Base-by-base conservation (phyloP, 2,797 vertebrate genomes). In the Gadopsis marmoratus region DNA sequence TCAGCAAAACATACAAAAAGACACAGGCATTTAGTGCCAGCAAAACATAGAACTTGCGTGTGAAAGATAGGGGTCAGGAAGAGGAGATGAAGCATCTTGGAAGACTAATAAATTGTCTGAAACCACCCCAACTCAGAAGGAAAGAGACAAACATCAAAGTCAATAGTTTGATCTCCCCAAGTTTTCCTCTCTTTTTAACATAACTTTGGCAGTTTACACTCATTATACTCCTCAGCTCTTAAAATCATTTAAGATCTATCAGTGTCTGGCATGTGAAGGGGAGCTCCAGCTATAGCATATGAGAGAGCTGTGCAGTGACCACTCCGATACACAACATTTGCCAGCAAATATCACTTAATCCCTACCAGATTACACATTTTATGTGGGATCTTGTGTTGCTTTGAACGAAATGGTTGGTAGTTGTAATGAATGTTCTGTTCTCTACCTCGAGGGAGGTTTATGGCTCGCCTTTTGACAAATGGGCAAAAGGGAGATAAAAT, bases 81-180 rank as follows among this genome's bases (percentile, higher is more conserved):
- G 84, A 87, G 63, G 78, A 86, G 82, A 84, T 74, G 79, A 90
- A 90, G 75, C 48, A 5, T 71, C 83, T 84, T 88, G 87, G 85
- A 93, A 87, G 92, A 92, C 84, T 82, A 91, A 93, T 94, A 95
- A 95, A 94, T 91, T 65, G 76, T 89, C 75, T 85, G 70, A 92
- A 94, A 90, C 84, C 88, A 83, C 90, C 56, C 23, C 75, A 87
- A 83, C 74, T 83, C 76, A 76, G 76, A 92, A 88, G 47, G 79
- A 92, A 88, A 91, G 88, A 90, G 78, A 91, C 84, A 86, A 89
- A 94, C 93, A 92, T 95, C 93, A 95, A 95, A 95, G 93, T 91
- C 86, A 80, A 83, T 80, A 70, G 92, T 94, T 95, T 93, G 90
- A 93, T 93, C 92, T 92, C 88, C 76, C 74, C 47, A 61, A 83